Evolutionary conservation across 1,140 invertebrate species (phyloP).

Genomic region (Hydropsyche tenuis): DNA sequence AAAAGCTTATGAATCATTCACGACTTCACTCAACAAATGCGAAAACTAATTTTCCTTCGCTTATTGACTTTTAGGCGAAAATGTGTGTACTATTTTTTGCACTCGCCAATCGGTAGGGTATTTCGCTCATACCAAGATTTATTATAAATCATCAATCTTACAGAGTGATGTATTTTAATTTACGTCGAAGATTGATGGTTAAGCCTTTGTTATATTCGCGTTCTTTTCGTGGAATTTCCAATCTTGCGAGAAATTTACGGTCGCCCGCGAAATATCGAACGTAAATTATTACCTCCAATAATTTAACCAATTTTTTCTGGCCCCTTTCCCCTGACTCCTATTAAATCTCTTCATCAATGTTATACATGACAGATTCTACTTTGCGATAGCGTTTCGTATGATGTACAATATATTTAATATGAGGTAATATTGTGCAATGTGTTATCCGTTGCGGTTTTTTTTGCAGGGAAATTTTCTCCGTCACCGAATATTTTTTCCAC

Average conservation of each 20-base stretch:
- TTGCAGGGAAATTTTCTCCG: neutral
- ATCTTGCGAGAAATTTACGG: conserved; percentile 10
- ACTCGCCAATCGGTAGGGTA: conserved; percentile 6
- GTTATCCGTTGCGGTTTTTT: neutral
- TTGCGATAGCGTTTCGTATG: neutral
- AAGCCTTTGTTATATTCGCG: conserved; percentile 25
- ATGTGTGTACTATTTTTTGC: too few relatives aligned
- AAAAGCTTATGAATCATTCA: too few relatives aligned
- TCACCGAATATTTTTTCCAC: neutral
- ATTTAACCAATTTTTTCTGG: conserved; percentile 14
- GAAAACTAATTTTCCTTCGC: too few relatives aligned
- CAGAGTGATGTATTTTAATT: conserved; percentile 29
- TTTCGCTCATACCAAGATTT: conserved; percentile 16
- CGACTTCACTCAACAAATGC: too few relatives aligned
- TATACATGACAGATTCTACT: neutral
- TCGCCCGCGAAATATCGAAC: conserved; percentile 3
- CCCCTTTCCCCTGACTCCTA: neutral
- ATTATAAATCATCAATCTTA: conserved; percentile 26
- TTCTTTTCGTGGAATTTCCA: conserved; percentile 8
- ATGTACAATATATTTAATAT: neutral
- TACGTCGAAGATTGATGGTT: conserved; percentile 28
- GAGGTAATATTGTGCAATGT: too few relatives aligned
- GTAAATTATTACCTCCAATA: conserved; percentile 20
- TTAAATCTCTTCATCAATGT: neutral
- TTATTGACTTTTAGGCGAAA: too few relatives aligned